These are phyloP conservation scores for Spermophilus dauricus DNA, from an alignment of 2,113 vertebrate genomes.

Conservation along the genomic window DNA sequence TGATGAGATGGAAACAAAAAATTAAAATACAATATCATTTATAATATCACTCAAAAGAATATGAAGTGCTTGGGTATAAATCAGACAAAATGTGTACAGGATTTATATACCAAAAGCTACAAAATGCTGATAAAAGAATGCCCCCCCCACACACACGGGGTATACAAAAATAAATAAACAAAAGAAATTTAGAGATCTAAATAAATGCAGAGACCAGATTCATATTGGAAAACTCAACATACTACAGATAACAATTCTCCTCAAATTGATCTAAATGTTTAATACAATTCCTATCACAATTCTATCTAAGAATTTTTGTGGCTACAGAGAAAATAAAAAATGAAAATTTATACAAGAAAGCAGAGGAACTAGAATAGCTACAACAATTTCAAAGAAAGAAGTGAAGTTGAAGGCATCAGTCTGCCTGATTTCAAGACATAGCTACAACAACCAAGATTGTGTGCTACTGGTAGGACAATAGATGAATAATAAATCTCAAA, in stretches of 20 bases:
- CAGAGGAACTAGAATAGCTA: background rate
- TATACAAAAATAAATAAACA: no score
- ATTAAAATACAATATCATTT: background rate
- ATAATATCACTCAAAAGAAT: slow-evolving; percentile 22
- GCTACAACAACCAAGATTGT: background rate
- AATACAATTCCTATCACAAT: background rate
- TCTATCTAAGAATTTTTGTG: background rate
- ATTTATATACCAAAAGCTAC: background rate
- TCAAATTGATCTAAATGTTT: background rate
- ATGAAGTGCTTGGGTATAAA: background rate
- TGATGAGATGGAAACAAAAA: background rate
- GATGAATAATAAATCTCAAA: background rate
- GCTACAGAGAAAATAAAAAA: background rate
- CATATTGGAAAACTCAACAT: background rate
- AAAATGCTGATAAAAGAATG: slow-evolving; percentile 14
- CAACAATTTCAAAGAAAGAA: background rate
- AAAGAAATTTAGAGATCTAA: background rate
- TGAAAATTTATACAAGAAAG: background rate
- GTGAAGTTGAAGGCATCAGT: background rate
- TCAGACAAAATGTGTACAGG: background rate
- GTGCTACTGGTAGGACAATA: background rate
- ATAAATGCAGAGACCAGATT: background rate
- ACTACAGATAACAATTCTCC: background rate
- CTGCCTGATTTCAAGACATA: background rate
- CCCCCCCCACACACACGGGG: no score